These are phyloP conservation scores for Hydractinia symbiolongicarpus DNA, from an alignment of 30 jellyfish, hydroid and myxozoan genomes.

Conservation along the genomic window DNA sequence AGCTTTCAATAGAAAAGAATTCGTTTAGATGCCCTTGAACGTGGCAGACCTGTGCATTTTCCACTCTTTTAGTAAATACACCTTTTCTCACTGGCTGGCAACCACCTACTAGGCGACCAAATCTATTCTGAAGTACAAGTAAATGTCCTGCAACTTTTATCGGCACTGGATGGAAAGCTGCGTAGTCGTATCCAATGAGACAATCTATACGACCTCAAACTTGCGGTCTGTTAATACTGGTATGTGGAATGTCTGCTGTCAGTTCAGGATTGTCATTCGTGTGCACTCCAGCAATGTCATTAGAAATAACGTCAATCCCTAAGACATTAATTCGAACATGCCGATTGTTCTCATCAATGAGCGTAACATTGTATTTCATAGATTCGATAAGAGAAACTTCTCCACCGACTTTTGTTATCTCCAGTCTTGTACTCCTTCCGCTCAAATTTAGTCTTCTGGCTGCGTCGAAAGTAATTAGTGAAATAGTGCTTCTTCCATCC, in stretches of 20 bases:
- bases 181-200: conserved; percentile 59
- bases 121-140: conserved; percentile 53
- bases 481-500: conserved; percentile 26
- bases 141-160: conserved; percentile 44
- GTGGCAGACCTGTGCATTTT: neutral
- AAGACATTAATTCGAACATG: conserved; percentile 27
- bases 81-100: conserved; percentile 30
- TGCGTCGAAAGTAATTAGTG: conserved; percentile 10
- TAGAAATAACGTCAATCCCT: conserved; percentile 48
- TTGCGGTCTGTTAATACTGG: conserved; percentile 20
- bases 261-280: neutral
- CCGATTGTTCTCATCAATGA: neutral
- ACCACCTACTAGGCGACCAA: conserved; percentile 59
- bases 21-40: too few relatives aligned
- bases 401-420: conserved; percentile 53
- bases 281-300: neutral
- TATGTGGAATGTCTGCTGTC: conserved; percentile 26
- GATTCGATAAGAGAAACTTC: conserved; percentile 38
- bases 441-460: conserved; percentile 34
- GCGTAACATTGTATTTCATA: conserved; percentile 23
- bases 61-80: neutral
- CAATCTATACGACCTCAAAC: conserved; percentile 39
- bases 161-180: conserved; percentile 43
- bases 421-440: conserved; percentile 33
- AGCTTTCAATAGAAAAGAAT: too few relatives aligned